Percentiles rank a stretch among this genome's conserved stretches.
These are phyloP conservation scores for Ondatra zibethicus DNA, from an alignment of 2,113 vertebrate genomes.

Conservation along the genomic window DNA sequence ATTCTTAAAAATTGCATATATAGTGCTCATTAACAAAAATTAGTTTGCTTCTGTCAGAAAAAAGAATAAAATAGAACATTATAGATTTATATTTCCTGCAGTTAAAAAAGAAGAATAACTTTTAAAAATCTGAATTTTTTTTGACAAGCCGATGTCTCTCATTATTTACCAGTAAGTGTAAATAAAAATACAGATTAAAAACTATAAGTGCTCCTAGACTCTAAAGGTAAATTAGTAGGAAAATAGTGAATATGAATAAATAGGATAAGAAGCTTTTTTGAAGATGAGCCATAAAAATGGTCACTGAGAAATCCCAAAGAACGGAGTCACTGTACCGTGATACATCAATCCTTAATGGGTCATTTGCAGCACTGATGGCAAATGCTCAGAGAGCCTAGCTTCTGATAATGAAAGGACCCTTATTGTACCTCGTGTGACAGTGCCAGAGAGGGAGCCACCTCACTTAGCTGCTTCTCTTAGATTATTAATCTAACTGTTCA, in stretches of 20 bases:
- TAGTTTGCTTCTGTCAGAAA: not conserved
- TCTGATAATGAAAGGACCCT: not conserved
- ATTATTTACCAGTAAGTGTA: not conserved
- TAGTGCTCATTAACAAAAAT: not conserved
- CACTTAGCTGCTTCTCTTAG: not conserved
- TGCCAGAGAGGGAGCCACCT: not conserved
- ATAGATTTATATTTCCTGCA: not conserved
- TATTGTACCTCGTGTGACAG: not conserved
- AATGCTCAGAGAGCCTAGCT: not conserved
- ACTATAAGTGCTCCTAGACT: not conserved
- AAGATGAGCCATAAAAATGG: not conserved
- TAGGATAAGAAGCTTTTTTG: not conserved
- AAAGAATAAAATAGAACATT: not conserved
- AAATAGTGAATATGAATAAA: not conserved
- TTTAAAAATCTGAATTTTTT: not conserved
- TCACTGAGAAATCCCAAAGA: not conserved
- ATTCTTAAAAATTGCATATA: not conserved
- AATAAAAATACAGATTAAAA: slow-evolving; percentile 13
- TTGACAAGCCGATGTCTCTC: not conserved
- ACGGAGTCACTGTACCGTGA: not conserved
- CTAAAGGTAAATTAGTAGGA: not conserved
- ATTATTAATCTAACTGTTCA: not conserved
- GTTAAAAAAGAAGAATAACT: not conserved
- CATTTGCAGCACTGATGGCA: not conserved
- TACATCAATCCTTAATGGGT: not conserved